A percentile compares a stretch with the other conserved stretches of the same genome.
Conservation (phyloP, 2,797 vertebrate genomes). For the Hippoglossus hippoglossus region DNA sequence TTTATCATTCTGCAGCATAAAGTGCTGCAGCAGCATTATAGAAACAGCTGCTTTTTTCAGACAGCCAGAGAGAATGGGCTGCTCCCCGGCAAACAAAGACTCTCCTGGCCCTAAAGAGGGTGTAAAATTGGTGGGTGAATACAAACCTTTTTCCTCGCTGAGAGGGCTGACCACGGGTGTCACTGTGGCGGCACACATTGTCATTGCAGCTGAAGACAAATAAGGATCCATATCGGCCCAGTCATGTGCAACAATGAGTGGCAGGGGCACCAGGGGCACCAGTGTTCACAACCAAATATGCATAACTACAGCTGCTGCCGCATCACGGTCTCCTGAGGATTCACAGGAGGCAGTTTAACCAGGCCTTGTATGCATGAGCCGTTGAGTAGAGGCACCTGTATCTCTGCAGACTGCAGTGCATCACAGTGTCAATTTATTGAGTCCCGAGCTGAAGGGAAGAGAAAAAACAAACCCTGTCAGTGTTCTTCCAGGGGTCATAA, state of each 20-base stretch:
- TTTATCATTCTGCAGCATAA: constrained; percentile 90
- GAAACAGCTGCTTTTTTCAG: constrained; percentile 93
- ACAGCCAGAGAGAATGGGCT: constrained; percentile 75
- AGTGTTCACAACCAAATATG: constrained; percentile 59
- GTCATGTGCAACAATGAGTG: constrained; percentile 68
- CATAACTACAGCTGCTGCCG: constrained; percentile 77
- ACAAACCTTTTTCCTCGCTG: constrained; percentile 72
- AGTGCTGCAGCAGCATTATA: constrained; percentile 85
- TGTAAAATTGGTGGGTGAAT: constrained; percentile 86
- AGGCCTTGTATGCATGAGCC: constrained; percentile 59
- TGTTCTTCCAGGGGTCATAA: constrained; percentile 70
- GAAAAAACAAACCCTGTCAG: constrained; percentile 58
- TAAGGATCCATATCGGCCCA: constrained; percentile 67
- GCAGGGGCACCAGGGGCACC: constrained; percentile 46
- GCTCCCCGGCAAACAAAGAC: constrained; percentile 78
- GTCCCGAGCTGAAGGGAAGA: constrained; percentile 32
- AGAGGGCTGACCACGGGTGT: constrained; percentile 77
- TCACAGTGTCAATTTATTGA: constrained; percentile 53
- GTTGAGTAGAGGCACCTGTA: constrained; percentile 52
- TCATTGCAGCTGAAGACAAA: constrained; percentile 72
- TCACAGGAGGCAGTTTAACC: constrained; percentile 62
- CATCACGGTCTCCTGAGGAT: constrained; percentile 57
- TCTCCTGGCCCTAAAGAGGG: constrained; percentile 78
- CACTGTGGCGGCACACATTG: constrained; percentile 69
- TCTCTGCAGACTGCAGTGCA: constrained; percentile 37